These are phyloP conservation scores for Drosophila quadrilineata DNA, from an alignment of 1,140 invertebrate species.

Conservation along the genomic window DNA sequence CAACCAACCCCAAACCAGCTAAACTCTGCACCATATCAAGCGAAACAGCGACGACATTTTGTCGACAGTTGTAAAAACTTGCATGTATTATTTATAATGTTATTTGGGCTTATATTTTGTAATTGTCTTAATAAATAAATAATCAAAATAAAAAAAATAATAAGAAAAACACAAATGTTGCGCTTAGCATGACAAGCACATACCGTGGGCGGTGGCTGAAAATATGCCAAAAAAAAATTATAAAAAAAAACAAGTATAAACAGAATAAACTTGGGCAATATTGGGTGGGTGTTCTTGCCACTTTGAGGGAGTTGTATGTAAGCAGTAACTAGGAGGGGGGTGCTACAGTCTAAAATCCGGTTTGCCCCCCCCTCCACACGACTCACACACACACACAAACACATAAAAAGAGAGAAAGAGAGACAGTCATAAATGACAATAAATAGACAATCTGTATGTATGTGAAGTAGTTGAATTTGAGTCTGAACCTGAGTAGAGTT, in stretches of 20 bases:
- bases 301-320: conserved; percentile 19
- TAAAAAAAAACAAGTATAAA: no score
- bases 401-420: no score
- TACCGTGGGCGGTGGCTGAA: conserved; percentile 31
- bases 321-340: no score
- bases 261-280: not conserved
- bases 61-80: conserved; percentile 42
- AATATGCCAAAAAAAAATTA: conserved; percentile 12
- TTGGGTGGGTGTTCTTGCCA: conserved; percentile 14
- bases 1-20: not conserved
- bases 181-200: conserved; percentile 48
- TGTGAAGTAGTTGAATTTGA: conserved; percentile 43
- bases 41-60: conserved; percentile 13
- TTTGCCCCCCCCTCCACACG: no score
- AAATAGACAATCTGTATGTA: conserved; percentile 40
- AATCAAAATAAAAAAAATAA: no score
- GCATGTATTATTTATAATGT: conserved; percentile 42
- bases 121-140: conserved; percentile 47
- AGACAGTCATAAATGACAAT: no score
- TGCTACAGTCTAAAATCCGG: no score
- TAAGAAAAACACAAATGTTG: no score
- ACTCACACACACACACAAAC: conserved; percentile 25
- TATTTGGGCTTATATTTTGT: conserved; percentile 17
- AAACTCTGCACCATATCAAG: not conserved
- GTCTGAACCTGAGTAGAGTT: no score